Evolutionary conservation across 2,888 invertebrate genomes (phyloP).

Genomic region (Leptogaster cylindrica): DNA sequence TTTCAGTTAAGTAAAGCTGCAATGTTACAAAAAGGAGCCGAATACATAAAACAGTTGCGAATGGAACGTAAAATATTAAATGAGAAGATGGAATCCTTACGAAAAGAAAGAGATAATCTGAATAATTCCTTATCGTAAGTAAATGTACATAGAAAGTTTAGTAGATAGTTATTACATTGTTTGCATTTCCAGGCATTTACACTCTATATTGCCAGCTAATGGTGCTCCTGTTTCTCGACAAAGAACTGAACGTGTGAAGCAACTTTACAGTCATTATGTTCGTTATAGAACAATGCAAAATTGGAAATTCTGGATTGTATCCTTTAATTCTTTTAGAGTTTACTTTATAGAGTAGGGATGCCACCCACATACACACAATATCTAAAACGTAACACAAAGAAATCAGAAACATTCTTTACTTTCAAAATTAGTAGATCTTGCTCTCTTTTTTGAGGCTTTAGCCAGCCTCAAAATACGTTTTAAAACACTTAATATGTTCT

Average conservation of each 20-base stretch:
- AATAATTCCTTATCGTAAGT: conserved; percentile 87
- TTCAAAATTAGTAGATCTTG: too few relatives aligned
- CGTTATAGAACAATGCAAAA: conserved; percentile 83
- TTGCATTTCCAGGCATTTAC: conserved; percentile 78
- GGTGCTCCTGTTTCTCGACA: conserved; percentile 93
- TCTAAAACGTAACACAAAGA: not conserved
- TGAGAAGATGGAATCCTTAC: conserved; percentile 87
- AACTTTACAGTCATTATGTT: conserved; percentile 93
- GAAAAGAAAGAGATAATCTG: conserved; percentile 87
- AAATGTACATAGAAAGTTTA: conserved; percentile 7
- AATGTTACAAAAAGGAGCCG: conserved; percentile 95
- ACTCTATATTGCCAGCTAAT: conserved; percentile 92
- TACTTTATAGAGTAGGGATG: too few relatives aligned
- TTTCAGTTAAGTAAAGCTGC: conserved; percentile 88
- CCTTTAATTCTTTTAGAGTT: too few relatives aligned
- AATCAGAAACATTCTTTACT: too few relatives aligned
- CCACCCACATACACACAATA: not conserved
- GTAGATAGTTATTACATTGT: conserved; percentile 16
- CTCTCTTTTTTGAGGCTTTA: too few relatives aligned
- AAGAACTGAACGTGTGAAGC: conserved; percentile 87
- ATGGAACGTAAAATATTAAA: conserved; percentile 84
- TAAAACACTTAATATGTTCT: too few relatives aligned
- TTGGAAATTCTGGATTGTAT: conserved; percentile 99
- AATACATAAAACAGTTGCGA: conserved; percentile 89
- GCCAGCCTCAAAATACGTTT: too few relatives aligned